Evolutionary conservation across 2,888 invertebrate species (phyloP).

Genomic region (Rutpela maculata): DNA sequence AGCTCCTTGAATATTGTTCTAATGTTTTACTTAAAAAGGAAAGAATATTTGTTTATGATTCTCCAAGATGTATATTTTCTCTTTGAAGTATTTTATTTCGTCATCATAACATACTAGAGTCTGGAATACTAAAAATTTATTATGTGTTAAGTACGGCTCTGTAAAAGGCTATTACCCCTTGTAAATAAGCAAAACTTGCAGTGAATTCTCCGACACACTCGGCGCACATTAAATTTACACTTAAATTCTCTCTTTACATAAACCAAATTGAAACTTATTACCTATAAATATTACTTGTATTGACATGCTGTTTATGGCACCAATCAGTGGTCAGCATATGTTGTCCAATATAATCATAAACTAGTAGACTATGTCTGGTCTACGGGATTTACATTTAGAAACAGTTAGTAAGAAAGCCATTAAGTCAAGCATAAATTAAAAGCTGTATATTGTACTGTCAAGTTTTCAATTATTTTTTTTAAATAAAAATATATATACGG

Average conservation of each 20-base stretch:
- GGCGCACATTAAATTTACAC: constrained; percentile 43
- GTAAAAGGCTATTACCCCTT: constrained; percentile 31
- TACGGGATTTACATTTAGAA: constrained; percentile 17
- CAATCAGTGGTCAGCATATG: constrained; percentile 39
- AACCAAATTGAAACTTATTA: constrained; percentile 48
- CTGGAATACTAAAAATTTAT: background rate
- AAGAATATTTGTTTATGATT: too few species aligned
- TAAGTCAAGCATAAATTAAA: background rate
- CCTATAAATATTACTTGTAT: constrained; percentile 47
- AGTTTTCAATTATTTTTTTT: too few species aligned
- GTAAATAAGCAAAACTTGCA: constrained; percentile 34
- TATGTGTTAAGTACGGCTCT: constrained; percentile 6
- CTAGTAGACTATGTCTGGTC: constrained; percentile 3
- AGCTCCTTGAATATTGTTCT: too few species aligned
- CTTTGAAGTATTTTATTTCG: background rate
- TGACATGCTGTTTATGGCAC: constrained; percentile 45
- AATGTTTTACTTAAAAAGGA: too few species aligned
- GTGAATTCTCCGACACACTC: constrained; percentile 36
- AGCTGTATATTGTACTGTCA: background rate
- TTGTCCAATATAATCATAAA: constrained; percentile 30
- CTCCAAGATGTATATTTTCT: too few species aligned
- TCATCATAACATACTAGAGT: background rate
- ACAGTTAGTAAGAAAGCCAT: background rate
- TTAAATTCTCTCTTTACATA: constrained; percentile 45
- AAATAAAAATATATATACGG: too few species aligned